Conservation (phyloP, 2,113 vertebrate genomes). For the Toxotes chatareus region DNA sequence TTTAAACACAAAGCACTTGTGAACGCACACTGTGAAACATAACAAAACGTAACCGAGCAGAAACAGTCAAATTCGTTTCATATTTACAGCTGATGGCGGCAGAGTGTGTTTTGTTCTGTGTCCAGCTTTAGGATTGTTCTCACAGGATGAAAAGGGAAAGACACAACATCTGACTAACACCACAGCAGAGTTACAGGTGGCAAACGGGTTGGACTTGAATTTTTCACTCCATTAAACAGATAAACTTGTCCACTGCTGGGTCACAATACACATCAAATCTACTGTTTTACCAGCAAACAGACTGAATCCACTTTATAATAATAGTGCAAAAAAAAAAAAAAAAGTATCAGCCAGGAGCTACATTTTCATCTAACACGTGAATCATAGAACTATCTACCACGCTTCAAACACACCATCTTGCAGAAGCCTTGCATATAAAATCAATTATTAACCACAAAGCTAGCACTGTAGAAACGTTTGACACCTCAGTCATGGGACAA, state of each 20-base stretch:
- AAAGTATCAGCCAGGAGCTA: background rate
- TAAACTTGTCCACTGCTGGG: background rate
- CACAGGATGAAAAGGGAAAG: background rate
- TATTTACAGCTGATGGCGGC: constrained; percentile 24
- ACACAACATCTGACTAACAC: constrained; percentile 4
- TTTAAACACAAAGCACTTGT: constrained; percentile 41
- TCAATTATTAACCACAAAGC: background rate
- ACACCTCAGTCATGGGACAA: background rate
- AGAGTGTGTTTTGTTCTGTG: background rate
- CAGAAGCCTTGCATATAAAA: constrained; percentile 17
- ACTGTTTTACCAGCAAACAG: background rate
- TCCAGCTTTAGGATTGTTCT: background rate
- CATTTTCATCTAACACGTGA: constrained; percentile 1
- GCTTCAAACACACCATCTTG: background rate
- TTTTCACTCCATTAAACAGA: constrained; percentile 8
- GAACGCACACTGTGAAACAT: constrained; percentile 5
- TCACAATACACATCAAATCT: background rate
- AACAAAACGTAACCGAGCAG: background rate
- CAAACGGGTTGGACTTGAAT: background rate
- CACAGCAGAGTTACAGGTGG: constrained; percentile 17
- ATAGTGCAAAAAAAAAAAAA: constrained; percentile 30
- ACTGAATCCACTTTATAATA: background rate
- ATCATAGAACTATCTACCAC: background rate
- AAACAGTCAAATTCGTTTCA: constrained; percentile 13
- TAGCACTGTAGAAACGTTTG: background rate